Base-by-base conservation (phyloP, 2,888 invertebrate species). In the Drosophila nr. perissopoda region DNA sequence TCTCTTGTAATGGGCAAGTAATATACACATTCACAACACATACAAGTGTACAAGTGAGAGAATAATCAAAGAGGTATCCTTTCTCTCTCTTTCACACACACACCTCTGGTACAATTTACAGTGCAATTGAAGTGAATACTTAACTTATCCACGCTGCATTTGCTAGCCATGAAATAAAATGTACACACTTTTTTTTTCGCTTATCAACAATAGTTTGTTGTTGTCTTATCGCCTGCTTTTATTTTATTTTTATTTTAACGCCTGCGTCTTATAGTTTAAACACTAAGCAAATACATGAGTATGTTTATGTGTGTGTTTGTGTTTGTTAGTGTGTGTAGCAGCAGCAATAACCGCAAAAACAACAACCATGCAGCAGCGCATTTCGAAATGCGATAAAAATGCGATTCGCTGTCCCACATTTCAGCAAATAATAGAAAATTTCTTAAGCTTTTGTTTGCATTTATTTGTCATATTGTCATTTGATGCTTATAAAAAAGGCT, bases 311-410 rank as follows among this genome's bases (percentile, higher is more conserved):
- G 10, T 61, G 8, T 66, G 38, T 38, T 4, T 40, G 21, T 58
- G 6, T 62, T 11, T 76, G 42, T 69, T 13, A 61, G 25, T 54
- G 21, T 67, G 34, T 54, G 29, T 54, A 66, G 38, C 29, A 68
- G 51, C 40, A 63, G 62, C 51, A 56, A 38, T 38, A 58, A 36
- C 56, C 11, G 53, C 16, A 25, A 8, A 46, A 25, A 46, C 51
- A 68, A 33, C 29, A 56, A 76, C 53, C 67, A 70, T 71, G 64
- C 69, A 67, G 46, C 63, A 67, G 36, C 60, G 59, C 54, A 80
- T 82, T 80, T 80, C 66, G 71, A 74, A 82, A 74, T 80, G 77
- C 79, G 82, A 75, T 87, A 87, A 84, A 83, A 72, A 78, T 78
- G 75, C 72, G 70, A 72, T 83, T 88, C 36, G 66, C 49, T 79